A percentile compares a stretch with the other conserved stretches of the same genome.
phyloP scores from a whole-genome alignment of 2,888 invertebrate genomes.

The Patella caerulea region DNA sequence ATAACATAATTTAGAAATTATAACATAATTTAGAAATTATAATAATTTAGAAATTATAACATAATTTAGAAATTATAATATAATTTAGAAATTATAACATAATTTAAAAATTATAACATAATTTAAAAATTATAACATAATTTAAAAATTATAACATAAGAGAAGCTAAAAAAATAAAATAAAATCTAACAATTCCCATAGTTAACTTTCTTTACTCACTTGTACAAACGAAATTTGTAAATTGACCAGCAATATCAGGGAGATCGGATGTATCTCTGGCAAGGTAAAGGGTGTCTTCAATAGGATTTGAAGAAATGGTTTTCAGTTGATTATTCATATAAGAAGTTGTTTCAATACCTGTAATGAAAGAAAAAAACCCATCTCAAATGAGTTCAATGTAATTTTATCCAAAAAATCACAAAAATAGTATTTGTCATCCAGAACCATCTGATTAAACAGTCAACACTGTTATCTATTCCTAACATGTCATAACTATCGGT shows the following conservation, averaged over 20 bases:
- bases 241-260: conserved; percentile 43
- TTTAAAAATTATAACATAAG: too few relatives aligned
- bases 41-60: too few relatives aligned
- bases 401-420: background rate
- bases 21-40: too few relatives aligned
- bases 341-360: conserved; percentile 49
- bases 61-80: too few relatives aligned
- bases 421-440: background rate
- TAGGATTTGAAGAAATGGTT: conserved; percentile 53
- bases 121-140: too few relatives aligned
- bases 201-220: conserved; percentile 42
- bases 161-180: background rate
- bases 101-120: too few relatives aligned
- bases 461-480: too few relatives aligned
- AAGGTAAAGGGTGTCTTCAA: conserved; percentile 39
- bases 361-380: background rate
- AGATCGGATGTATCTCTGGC: conserved; percentile 44
- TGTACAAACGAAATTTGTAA: conserved; percentile 60
- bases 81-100: too few relatives aligned
- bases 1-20: too few relatives aligned
- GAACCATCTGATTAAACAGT: too few relatives aligned
- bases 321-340: conserved; percentile 48
- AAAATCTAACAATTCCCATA: background rate
- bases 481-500: too few relatives aligned
- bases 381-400: background rate